Percentiles rank a stretch among this genome's conserved stretches.
Evolutionary conservation across 2,888 invertebrate species (phyloP).

Genomic region (Phragmatobia fuliginosa): DNA sequence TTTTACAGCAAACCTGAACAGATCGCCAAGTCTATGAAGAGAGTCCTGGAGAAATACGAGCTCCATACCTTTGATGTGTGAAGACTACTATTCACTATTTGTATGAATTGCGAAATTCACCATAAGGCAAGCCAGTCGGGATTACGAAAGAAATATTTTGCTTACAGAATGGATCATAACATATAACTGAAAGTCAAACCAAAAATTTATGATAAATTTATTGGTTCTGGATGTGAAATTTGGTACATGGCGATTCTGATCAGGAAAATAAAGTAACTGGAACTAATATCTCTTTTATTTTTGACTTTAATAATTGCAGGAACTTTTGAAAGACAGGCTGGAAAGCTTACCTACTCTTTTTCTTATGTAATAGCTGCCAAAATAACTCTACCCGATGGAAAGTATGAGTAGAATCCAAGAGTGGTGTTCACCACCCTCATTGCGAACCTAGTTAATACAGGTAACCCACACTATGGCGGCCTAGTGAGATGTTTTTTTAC

Average conservation of each 20-base stretch:
- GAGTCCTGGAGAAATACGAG: conserved; percentile 74
- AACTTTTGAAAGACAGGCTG: background rate
- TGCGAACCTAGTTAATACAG: too few species aligned
- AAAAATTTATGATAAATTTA: conserved; percentile 35
- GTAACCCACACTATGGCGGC: too few species aligned
- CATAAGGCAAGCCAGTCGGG: background rate
- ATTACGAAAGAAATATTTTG: background rate
- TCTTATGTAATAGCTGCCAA: too few species aligned
- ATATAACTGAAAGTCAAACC: background rate
- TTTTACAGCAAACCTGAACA: conserved; percentile 84
- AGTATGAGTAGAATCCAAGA: too few species aligned
- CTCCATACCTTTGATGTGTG: conserved; percentile 50
- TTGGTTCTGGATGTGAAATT: conserved; percentile 46
- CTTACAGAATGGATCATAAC: conserved; percentile 2
- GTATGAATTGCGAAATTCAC: background rate
- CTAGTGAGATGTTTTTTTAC: too few species aligned
- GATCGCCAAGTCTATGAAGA: conserved; percentile 83
- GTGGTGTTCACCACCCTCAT: too few species aligned
- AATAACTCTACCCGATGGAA: too few species aligned
- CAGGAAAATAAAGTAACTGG: conserved; percentile 32
- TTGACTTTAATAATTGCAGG: background rate
- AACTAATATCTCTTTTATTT: conserved; percentile 6
- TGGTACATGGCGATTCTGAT: conserved; percentile 17
- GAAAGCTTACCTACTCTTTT: background rate
- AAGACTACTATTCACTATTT: background rate